Base-by-base conservation (phyloP, 2,888 invertebrate species). In the Dicyrtomina minuta region DNA sequence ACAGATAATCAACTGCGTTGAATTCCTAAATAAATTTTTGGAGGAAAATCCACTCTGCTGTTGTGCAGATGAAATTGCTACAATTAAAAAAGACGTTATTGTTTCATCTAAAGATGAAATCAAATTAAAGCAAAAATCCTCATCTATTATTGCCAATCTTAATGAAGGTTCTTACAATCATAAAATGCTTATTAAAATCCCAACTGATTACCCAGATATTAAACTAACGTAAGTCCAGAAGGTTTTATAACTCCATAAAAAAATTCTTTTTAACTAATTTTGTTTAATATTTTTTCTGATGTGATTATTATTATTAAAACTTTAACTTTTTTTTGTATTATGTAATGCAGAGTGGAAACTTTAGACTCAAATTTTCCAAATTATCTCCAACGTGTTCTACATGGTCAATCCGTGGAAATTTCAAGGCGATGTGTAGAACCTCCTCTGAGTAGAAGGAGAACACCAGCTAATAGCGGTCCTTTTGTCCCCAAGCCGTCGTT, bases 21-120 rank as follows among this genome's bases (percentile, higher is more conserved):
- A 85, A 75, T 89, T 89, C 79, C 81, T 89, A 6, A 82, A 85
- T 61, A 86, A 85, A 72, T 90, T 89, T 79, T 81, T 89, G 15
- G 85, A 86, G 59, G 88, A 89, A 74, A 89, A 89, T 82, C 88
- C 89, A 0, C 82, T 90, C 3, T 88, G 87, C 79, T 88, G 89
- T 69, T 90, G 89, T 78, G 87, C 88, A 75, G 88, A 89, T 79
- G 90, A 90, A 82, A 88, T 90, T 71, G 83, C 85, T 70, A 80
- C 82, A 55, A 80, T 90, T 64, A 88, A 88, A 22, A 41, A 55
- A 44, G 58, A 26, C n/a, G 26, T 26, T 20, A 24, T 66, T 2
- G 13, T 13, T 6, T 3, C 33, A 2, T n/a, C 3, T 12, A 51
- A 55, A 51, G 88, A 88, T 79, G 87, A 87, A 77, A 79, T 90